These are phyloP conservation scores for Castor canadensis DNA, from an alignment of 2,113 vertebrate species.

Conservation along the genomic window DNA sequence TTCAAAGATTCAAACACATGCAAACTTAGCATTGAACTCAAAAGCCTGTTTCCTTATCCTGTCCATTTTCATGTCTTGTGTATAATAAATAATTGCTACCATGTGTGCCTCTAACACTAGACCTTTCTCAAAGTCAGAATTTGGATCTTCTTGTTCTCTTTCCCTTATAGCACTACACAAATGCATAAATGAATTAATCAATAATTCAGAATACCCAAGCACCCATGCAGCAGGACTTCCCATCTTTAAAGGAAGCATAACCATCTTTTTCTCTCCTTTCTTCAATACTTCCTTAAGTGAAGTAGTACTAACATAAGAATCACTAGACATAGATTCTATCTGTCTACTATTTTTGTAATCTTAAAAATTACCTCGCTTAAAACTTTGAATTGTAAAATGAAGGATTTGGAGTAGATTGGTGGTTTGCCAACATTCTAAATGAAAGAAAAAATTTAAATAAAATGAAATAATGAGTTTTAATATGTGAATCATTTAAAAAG, in stretches of 20 bases:
- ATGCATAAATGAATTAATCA: not conserved
- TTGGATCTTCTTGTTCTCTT: not conserved
- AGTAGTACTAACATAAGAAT: not conserved
- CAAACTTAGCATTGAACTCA: not conserved
- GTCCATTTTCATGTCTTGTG: not conserved
- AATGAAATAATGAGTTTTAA: slow-evolving; percentile 46
- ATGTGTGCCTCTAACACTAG: not conserved
- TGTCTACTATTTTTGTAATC: not conserved
- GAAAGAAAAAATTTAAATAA: slow-evolving; percentile 35
- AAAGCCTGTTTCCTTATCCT: not conserved
- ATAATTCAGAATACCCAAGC: not conserved
- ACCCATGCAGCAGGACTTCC: not conserved
- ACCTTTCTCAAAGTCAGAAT: not conserved
- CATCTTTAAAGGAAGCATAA: not conserved
- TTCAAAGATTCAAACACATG: not conserved
- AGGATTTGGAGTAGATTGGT: slow-evolving; percentile 30
- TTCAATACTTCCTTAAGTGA: not conserved
- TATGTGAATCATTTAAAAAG: slow-evolving; percentile 47
- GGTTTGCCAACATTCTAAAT: slow-evolving; percentile 51
- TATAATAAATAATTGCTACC: not conserved
- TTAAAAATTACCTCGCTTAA: not conserved
- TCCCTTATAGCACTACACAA: not conserved
- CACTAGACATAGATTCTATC: not conserved
- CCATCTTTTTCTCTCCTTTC: not conserved
- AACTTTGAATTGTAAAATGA: slow-evolving; percentile 41